phyloP scores from a whole-genome alignment of 2,888 invertebrate species.

The Xylocampa areola region DNA sequence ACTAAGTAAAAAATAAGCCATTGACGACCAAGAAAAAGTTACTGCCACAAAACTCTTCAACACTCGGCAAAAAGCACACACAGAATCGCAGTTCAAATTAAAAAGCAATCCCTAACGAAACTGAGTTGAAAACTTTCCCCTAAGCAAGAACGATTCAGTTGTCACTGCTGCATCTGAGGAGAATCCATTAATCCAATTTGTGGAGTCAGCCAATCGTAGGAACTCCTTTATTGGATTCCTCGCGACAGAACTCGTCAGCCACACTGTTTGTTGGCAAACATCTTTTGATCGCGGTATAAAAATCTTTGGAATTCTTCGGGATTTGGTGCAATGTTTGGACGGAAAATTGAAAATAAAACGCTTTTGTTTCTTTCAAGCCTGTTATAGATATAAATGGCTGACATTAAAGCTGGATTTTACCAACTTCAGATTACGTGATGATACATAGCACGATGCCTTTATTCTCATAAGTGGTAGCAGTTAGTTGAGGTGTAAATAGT shows the following conservation, averaged over 20 bases:
- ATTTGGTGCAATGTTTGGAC: constrained; percentile 21
- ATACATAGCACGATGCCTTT: too few relatives aligned
- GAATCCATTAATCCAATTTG: constrained; percentile 76
- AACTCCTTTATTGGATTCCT: constrained; percentile 65
- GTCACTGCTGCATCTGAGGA: constrained; percentile 58
- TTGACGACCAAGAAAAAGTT: constrained; percentile 19
- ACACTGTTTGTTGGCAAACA: constrained; percentile 51
- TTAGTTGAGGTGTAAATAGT: too few relatives aligned
- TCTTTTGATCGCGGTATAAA: constrained; percentile 51
- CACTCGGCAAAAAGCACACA: constrained; percentile 46
- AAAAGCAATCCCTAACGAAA: constrained; percentile 53
- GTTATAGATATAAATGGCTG: too few relatives aligned
- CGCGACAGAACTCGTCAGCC: constrained; percentile 56
- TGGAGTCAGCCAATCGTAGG: constrained; percentile 65
- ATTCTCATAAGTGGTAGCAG: too few relatives aligned
- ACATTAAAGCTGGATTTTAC: too few relatives aligned
- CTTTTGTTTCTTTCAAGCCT: too few relatives aligned
- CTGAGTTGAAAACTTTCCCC: constrained; percentile 52
- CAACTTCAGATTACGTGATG: too few relatives aligned
- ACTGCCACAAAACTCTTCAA: constrained; percentile 18
- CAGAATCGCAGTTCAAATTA: constrained; percentile 47
- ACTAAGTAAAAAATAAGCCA: constrained; percentile 9
- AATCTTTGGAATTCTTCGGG: constrained; percentile 31
- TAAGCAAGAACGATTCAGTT: constrained; percentile 56
- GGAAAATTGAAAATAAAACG: not conserved